These are phyloP conservation scores for Drosophila neotestacea DNA, from an alignment of 2,888 invertebrate species.

Conservation along the genomic window DNA sequence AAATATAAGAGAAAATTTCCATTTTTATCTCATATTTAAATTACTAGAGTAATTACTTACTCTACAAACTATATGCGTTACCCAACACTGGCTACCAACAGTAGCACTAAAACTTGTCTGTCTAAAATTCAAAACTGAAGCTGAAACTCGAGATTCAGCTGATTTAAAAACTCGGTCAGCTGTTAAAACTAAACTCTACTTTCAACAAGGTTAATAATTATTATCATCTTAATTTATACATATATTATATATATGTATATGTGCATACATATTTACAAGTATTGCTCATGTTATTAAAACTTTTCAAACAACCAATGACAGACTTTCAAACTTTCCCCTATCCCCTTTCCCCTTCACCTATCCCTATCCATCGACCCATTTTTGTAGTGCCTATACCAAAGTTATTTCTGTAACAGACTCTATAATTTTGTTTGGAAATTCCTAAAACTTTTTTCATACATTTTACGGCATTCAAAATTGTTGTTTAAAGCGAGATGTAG, in stretches of 20 bases:
- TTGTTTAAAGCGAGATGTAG: neutral
- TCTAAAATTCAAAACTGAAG: neutral
- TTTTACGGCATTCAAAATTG: conserved; percentile 2
- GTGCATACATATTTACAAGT: neutral
- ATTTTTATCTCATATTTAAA: no score
- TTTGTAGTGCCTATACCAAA: conserved; percentile 7
- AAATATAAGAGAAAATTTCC: no score
- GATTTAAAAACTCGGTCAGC: conserved; percentile 15
- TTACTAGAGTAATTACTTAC: neutral
- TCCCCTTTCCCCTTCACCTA: no score
- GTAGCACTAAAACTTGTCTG: neutral
- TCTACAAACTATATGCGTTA: neutral
- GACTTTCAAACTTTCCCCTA: conserved; percentile 11
- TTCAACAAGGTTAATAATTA: conserved; percentile 12
- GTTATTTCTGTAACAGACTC: conserved; percentile 12
- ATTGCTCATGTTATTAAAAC: conserved; percentile 15
- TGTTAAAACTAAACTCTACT: conserved; percentile 1
- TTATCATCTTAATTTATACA: conserved; percentile 2
- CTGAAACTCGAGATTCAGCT: no score
- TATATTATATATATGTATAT: neutral
- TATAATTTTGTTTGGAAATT: conserved; percentile 4
- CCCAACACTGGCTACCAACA: neutral
- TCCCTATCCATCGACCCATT: neutral
- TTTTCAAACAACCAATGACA: conserved; percentile 16
- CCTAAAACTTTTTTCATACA: neutral